phyloP scores from a whole-genome alignment of 2,888 invertebrate species.

The Ophioninae sp. region DNA sequence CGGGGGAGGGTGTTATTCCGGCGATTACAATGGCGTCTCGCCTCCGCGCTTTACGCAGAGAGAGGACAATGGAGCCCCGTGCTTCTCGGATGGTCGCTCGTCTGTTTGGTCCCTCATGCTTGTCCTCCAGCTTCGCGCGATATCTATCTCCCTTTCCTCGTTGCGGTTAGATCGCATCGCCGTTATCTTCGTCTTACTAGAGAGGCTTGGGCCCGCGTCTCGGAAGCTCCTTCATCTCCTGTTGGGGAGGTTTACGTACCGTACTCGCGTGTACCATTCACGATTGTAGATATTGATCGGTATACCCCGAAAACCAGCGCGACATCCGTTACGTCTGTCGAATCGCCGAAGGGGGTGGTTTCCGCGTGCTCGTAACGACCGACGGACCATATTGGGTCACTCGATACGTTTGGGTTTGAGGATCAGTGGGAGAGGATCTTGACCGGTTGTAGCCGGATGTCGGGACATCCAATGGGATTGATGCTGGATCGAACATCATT shows the following conservation, averaged over 20 bases:
- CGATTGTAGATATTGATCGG: conserved; percentile 40
- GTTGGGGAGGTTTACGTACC: background rate
- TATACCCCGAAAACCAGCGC: conserved; percentile 2
- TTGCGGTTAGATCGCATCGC: conserved; percentile 17
- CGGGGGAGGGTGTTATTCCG: conserved; percentile 24
- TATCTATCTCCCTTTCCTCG: conserved; percentile 11
- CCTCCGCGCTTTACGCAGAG: conserved; percentile 63
- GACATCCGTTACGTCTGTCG: conserved; percentile 27
- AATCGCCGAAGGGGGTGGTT: background rate
- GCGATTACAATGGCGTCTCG: conserved; percentile 67
- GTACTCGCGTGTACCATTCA: conserved; percentile 41
- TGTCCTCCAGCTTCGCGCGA: conserved; percentile 26
- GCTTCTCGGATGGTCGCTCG: conserved; percentile 61
- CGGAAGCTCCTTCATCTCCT: conserved; percentile 36
- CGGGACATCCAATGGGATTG: background rate
- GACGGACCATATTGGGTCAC: background rate
- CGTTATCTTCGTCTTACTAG: conserved; percentile 30
- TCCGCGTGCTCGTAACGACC: background rate
- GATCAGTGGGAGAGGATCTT: background rate
- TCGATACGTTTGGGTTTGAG: background rate
- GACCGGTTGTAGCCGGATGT: background rate
- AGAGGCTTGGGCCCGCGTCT: conserved; percentile 46
- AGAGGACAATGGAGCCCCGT: conserved; percentile 73
- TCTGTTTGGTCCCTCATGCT: conserved; percentile 44
- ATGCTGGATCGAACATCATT: background rate